Evolutionary conservation across 2,888 invertebrate genomes (phyloP), one percentile per base, ranked within the genome.

Genomic region (Heteropelma amictum): DNA sequence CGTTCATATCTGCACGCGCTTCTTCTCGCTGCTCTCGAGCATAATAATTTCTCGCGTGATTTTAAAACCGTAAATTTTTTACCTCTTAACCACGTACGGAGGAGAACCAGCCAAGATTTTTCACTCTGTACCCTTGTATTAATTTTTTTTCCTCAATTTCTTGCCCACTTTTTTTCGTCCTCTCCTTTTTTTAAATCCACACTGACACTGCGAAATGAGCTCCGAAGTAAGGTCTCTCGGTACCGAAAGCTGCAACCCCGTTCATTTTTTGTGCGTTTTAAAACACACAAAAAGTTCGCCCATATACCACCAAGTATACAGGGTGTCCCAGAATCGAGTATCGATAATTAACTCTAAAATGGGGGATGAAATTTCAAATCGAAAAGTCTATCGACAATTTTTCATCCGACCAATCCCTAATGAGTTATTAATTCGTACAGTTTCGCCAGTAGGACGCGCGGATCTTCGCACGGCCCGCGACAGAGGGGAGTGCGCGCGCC

Each of bases 31-130:
- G 65, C 74, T 65, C 30, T 61, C 68, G 63, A 76, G 85, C 81
- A 83, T 84, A 88, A 88, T 88, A 88, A 89, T 89, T 89, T 88
- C 85, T 88, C 88, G 88, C 85, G 83, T 88, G 88, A 89, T 89
- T 88, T 88, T 87, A 88, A 88, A 88, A 88, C 88, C 88, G 89
- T 89, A 89, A 89, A 88, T 87, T 88, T 88, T 88, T 87, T 88
- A 76, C 77, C 79, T 77, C 77, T 68, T 81, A 82, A 85, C 82
- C 86, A 80, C 81, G 71, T 23, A 12, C 12, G 45, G 26, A 40
- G 35, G n/a, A 12, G 64, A 23, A 7, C 30, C 19, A 51, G 64
- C 28, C 19, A 64, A 40, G 40, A 28, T 40, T 53, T 51, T 45
- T 33, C 58, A 26, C 49, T 69, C 56, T 53, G 42, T n/a, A 1